Percentiles rank a stretch among this genome's conserved stretches.
phyloP scores from a whole-genome alignment of 2,113 vertebrate species.

The Ahaetulla prasina region DNA sequence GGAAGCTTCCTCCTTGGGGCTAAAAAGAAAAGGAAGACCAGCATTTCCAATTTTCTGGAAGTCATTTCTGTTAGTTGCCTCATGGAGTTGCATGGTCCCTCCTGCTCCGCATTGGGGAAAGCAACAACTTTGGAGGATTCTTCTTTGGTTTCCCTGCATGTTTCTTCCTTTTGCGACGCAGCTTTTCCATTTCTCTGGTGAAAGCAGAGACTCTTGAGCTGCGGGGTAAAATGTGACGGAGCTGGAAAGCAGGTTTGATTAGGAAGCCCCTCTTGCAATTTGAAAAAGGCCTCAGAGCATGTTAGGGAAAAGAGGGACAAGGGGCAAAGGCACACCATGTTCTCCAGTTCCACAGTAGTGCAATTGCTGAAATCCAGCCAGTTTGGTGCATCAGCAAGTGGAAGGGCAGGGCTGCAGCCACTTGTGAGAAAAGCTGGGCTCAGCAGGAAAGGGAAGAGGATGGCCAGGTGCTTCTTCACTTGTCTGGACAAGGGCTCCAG shows the following conservation, averaged over 20 bases:
- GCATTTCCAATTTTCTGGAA: neutral
- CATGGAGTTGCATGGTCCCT: neutral
- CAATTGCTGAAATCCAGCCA: neutral
- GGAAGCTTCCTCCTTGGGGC: neutral
- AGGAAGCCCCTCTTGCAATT: neutral
- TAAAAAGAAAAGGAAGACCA: neutral
- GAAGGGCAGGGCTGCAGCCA: neutral
- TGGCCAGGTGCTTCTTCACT: neutral
- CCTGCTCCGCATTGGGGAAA: neutral
- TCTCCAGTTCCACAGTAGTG: neutral
- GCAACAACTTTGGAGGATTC: neutral
- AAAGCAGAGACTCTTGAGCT: neutral
- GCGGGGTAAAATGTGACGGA: accelerated
- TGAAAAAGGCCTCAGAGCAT: neutral
- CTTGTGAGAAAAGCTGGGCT: neutral
- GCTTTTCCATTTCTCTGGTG: neutral
- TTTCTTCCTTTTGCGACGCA: neutral
- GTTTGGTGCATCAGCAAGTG: neutral
- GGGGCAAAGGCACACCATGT: neutral
- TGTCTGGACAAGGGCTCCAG: neutral
- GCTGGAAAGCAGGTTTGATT: neutral
- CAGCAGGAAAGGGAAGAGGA: neutral
- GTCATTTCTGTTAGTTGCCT: neutral
- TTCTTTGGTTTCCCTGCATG: neutral
- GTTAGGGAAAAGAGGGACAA: accelerated